Evolutionary conservation across 2,113 vertebrate species (phyloP).

Genomic region (Melanotaenia duboulayi): DNA sequence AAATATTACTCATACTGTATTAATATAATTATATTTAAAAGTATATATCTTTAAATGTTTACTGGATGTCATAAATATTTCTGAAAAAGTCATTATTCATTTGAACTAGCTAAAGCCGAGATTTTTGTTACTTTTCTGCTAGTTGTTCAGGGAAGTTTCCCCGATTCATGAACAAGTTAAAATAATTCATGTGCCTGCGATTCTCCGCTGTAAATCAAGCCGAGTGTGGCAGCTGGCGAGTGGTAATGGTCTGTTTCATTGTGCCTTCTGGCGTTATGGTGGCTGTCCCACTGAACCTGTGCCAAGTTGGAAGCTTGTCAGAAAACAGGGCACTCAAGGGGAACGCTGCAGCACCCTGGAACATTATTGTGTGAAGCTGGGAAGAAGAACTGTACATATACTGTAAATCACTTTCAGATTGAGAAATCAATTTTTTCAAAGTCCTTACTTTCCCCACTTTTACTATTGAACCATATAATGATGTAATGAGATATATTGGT

Average conservation of each 20-base stretch:
- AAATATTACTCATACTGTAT: no score
- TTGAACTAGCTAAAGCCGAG: not conserved
- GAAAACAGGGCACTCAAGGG: not conserved
- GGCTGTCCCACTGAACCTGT: not conserved
- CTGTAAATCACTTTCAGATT: not conserved
- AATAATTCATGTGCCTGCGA: not conserved
- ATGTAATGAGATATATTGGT: no score
- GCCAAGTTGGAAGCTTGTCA: not conserved
- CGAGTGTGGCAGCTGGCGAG: conserved; percentile 20
- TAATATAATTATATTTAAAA: no score
- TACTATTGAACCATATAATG: no score
- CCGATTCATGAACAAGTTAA: not conserved
- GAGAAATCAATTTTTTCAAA: no score
- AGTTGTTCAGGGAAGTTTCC: not conserved
- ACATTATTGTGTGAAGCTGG: not conserved
- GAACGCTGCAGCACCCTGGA: conserved; percentile 6
- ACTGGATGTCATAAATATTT: not conserved
- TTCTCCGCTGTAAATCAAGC: no score
- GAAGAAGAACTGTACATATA: rapidly evolving
- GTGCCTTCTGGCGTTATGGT: conserved; percentile 35
- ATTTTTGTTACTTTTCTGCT: not conserved
- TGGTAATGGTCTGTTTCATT: conserved; percentile 33
- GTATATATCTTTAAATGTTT: no score
- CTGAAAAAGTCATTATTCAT: not conserved
- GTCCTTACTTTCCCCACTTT: no score